These are phyloP conservation scores for Thryonomys swinderianus DNA, from an alignment of 2,113 vertebrate species.

Conservation along the genomic window DNA sequence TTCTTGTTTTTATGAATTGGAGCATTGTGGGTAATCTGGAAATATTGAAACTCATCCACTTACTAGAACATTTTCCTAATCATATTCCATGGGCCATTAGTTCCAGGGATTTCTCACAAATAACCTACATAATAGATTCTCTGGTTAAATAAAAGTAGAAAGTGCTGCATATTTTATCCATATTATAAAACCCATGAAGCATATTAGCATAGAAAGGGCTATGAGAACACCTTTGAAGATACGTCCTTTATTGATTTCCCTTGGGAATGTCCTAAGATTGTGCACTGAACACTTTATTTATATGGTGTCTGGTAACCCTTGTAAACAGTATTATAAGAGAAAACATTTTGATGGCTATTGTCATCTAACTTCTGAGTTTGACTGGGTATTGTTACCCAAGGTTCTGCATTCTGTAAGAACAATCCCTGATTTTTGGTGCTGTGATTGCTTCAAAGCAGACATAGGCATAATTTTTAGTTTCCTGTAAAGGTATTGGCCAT, in stretches of 20 bases:
- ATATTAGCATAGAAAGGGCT: not conserved
- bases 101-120: constrained; percentile 34
- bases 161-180: not conserved
- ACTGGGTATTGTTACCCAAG: not conserved
- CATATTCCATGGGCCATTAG: not conserved
- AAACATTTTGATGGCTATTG: not conserved
- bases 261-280: not conserved
- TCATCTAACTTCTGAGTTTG: not conserved
- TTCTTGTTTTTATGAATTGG: constrained; percentile 24
- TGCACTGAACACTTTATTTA: not conserved
- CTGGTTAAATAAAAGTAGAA: constrained; percentile 21
- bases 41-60: not conserved
- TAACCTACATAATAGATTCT: constrained; percentile 19
- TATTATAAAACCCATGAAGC: not conserved
- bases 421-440: not conserved
- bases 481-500: not conserved
- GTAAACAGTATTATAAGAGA: not conserved
- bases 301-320: not conserved
- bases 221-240: not conserved
- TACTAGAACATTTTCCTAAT: constrained; percentile 46
- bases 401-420: not conserved
- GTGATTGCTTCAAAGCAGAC: not conserved
- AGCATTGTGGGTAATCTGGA: not conserved
- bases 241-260: not conserved
- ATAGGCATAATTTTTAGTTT: not conserved